A percentile compares a stretch with the other conserved stretches of the same genome.
phyloP scores from a whole-genome alignment of 2,797 vertebrate species.

The Girardinus metallicus region DNA sequence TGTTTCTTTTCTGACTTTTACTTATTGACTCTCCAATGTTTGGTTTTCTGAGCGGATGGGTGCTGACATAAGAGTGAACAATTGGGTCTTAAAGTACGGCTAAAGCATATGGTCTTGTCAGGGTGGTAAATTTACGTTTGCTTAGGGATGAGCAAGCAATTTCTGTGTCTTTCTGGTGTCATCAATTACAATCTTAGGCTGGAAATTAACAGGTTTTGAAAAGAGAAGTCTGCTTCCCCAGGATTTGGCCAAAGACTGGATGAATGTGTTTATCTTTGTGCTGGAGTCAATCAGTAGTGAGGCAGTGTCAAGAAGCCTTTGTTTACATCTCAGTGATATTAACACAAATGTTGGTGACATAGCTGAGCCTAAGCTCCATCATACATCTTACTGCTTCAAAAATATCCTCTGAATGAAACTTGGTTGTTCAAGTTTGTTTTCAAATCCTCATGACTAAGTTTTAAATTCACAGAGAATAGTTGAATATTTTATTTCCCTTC shows the following conservation, averaged over 20 bases:
- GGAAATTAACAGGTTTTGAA: neutral
- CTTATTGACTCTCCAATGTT: conserved; percentile 48
- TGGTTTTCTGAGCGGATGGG: conserved; percentile 33
- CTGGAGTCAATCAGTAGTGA: neutral
- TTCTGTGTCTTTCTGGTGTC: neutral
- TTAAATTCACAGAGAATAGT: neutral
- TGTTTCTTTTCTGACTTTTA: conserved; percentile 19
- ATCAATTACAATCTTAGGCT: neutral
- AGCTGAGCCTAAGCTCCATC: neutral
- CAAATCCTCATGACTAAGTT: neutral
- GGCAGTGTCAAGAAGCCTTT: neutral
- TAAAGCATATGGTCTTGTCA: conserved; percentile 50
- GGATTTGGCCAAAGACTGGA: neutral
- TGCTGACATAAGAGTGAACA: conserved; percentile 17
- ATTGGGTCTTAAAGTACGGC: conserved; percentile 15
- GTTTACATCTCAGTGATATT: neutral
- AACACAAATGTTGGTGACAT: neutral
- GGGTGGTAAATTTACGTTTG: conserved; percentile 35
- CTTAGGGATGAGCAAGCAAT: conserved; percentile 9
- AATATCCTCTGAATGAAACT: neutral
- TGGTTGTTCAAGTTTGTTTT: neutral
- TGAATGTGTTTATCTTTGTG: neutral
- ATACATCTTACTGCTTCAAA: neutral
- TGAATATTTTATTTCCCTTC: neutral
- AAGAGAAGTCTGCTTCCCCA: neutral